phyloP scores from a whole-genome alignment of 2,888 invertebrate genomes.

The Calliphora vomitoria region DNA sequence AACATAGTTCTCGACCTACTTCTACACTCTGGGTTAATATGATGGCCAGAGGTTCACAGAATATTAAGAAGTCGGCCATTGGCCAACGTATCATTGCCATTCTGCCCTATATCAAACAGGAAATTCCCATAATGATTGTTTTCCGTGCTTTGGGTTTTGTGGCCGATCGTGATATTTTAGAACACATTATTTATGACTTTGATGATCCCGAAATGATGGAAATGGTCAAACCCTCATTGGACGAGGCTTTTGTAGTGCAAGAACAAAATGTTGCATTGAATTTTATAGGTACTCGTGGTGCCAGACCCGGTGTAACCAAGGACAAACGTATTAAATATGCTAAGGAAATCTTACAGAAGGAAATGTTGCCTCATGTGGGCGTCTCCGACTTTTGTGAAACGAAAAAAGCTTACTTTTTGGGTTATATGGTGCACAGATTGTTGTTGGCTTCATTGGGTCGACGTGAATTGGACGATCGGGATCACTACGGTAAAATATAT shows the following conservation, averaged over 20 bases:
- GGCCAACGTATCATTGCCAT: constrained; percentile 99
- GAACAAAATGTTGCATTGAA: constrained; percentile 99
- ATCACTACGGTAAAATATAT: constrained; percentile 94
- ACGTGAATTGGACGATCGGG: constrained; percentile 99
- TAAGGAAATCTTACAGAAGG: constrained; percentile 99
- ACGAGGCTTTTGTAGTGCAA: constrained; percentile 99
- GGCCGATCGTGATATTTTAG: constrained; percentile 99
- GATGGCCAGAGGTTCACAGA: constrained; percentile 99
- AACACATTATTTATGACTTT: constrained; percentile 99
- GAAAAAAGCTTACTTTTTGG: constrained; percentile 99
- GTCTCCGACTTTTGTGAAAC: constrained; percentile 99
- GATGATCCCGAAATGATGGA: constrained; percentile 99
- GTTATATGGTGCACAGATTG: constrained; percentile 99
- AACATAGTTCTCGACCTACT: constrained; percentile 97
- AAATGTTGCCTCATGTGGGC: constrained; percentile 99
- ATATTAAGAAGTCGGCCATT: constrained; percentile 99
- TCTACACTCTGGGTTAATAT: constrained; percentile 99
- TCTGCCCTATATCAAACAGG: constrained; percentile 99
- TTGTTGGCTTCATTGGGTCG: constrained; percentile 96
- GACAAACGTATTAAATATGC: constrained; percentile 99
- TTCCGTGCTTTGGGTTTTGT: constrained; percentile 99
- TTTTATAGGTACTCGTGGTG: constrained; percentile 99
- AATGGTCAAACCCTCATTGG: constrained; percentile 99
- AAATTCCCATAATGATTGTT: constrained; percentile 99
- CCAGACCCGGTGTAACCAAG: constrained; percentile 98